phyloP scores from a whole-genome alignment of 2,888 invertebrate genomes.

The Drosophila diplacantha region DNA sequence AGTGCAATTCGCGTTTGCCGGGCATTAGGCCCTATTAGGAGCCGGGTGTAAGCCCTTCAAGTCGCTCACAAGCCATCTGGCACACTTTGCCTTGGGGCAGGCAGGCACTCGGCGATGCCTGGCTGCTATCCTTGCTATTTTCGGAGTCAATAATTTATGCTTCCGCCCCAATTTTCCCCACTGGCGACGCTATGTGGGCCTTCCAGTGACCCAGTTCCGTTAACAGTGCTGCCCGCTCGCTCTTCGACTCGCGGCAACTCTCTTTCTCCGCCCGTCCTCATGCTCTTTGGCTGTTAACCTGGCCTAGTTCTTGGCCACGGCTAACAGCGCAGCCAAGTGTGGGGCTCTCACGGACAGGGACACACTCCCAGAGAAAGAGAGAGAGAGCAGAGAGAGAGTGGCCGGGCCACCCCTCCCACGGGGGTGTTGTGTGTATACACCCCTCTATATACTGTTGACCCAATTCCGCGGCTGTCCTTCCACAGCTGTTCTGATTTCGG shows the following conservation, averaged over 20 bases:
- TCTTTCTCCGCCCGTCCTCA: not conserved
- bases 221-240: conserved; percentile 47
- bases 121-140: conserved; percentile 49
- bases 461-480: conserved; percentile 66
- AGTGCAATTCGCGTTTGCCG: conserved; percentile 52
- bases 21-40: conserved; percentile 52
- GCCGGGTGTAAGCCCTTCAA: conserved; percentile 25
- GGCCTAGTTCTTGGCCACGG: conserved; percentile 41
- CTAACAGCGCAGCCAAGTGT: conserved; percentile 52
- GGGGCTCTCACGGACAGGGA: conserved; percentile 16
- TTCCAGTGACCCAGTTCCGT: conserved; percentile 64
- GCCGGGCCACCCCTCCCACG: conserved; percentile 48
- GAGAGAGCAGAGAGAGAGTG: conserved; percentile 11
- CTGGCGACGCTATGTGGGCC: conserved; percentile 33
- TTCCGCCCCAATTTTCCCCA: conserved; percentile 40
- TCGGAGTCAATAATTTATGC: conserved; percentile 64
- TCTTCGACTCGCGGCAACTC: conserved; percentile 36
- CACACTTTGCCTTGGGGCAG: conserved; percentile 17
- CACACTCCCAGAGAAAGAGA: conserved; percentile 8
- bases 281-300: conserved; percentile 23
- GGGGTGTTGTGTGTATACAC: conserved; percentile 7
- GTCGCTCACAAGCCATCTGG: conserved; percentile 28
- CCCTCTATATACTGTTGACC: conserved; percentile 67
- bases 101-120: not conserved
- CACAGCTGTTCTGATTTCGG: conserved; percentile 71